A percentile compares a stretch with the other conserved stretches of the same genome.
phyloP scores from a whole-genome alignment of 1,140 invertebrate genomes.

The Psilanteris sp. region DNA sequence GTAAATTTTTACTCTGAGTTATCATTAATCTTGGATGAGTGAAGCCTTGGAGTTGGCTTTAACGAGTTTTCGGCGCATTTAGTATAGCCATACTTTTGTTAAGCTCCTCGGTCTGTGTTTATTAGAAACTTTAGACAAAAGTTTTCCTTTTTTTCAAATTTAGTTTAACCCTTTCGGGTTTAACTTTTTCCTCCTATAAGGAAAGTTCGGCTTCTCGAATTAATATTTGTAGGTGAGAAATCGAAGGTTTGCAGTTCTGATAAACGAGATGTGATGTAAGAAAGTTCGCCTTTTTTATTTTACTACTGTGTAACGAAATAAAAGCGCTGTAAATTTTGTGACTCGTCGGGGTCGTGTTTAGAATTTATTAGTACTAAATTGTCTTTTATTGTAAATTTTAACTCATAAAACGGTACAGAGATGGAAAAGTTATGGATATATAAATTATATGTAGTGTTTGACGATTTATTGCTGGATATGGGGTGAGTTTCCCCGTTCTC shows the following conservation, averaged over 20 bases:
- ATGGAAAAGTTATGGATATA: constrained; percentile 44
- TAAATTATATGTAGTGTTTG: constrained; percentile 36
- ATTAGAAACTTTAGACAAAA: constrained; percentile 49
- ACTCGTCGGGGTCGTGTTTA: constrained; percentile 8
- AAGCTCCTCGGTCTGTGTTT: constrained; percentile 40
- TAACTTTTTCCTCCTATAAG: constrained; percentile 9
- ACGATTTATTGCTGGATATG: constrained; percentile 29
- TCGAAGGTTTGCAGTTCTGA: constrained; percentile 1
- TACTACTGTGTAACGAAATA: constrained; percentile 9
- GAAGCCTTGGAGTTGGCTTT: constrained; percentile 44
- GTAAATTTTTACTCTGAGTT: constrained; percentile 58
- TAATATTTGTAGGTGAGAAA: constrained; percentile 41
- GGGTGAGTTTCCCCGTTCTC: constrained; percentile 16
- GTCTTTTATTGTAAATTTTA: constrained; percentile 33
- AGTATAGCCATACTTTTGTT: constrained; percentile 53
- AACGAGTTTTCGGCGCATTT: no score
- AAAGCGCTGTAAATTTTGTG: constrained; percentile 6
- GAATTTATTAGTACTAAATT: constrained; percentile 41
- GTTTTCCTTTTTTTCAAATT: constrained; percentile 37
- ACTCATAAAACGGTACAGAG: constrained; percentile 13
- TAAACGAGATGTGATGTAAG: background rate
- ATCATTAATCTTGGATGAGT: constrained; percentile 61
- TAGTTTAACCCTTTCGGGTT: constrained; percentile 45
- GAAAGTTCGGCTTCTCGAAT: constrained; percentile 17
- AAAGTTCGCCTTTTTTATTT: background rate